These are phyloP conservation scores for Dryocosmus kuriphilus DNA, from an alignment of 2,888 invertebrate genomes.

Conservation along the genomic window DNA sequence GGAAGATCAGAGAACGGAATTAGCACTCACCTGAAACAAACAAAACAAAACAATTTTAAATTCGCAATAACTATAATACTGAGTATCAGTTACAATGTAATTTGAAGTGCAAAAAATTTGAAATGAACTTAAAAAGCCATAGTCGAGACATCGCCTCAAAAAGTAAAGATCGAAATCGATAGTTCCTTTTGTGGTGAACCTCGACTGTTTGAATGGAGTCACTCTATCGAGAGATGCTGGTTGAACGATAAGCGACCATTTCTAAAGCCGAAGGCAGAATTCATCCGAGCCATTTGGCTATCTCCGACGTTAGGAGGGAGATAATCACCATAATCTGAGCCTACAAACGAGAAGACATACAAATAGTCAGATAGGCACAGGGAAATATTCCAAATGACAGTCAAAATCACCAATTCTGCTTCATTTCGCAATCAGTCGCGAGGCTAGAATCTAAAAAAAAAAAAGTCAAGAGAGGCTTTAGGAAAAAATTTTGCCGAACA, in stretches of 20 bases:
- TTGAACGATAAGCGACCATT: constrained; percentile 60
- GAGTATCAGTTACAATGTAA: not conserved
- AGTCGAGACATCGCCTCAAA: not conserved
- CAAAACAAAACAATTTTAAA: not conserved
- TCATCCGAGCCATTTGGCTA: constrained; percentile 69
- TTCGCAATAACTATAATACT: not conserved
- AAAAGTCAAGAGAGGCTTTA: too few species aligned
- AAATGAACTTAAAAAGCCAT: not conserved
- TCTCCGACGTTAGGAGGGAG: constrained; percentile 61
- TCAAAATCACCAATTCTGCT: constrained; percentile 1
- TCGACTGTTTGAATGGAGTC: constrained; percentile 53
- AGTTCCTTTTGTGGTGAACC: constrained; percentile 56
- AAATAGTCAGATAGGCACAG: constrained; percentile 24
- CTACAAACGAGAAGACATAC: constrained; percentile 10
- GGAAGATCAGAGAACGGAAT: not conserved
- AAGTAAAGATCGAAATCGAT: constrained; percentile 52
- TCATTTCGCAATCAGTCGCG: constrained; percentile 20
- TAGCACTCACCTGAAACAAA: constrained; percentile 30
- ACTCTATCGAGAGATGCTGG: constrained; percentile 59
- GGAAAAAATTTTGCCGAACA: too few species aligned
- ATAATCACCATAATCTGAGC: constrained; percentile 35
- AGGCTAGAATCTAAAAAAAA: not conserved
- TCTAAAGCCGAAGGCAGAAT: constrained; percentile 57
- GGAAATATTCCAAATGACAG: constrained; percentile 3
- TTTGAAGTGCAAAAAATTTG: not conserved